Percentiles rank a stretch among this genome's conserved stretches.
Conservation (phyloP, 1,140 invertebrate genomes). For the Tribolium madens region DNA sequence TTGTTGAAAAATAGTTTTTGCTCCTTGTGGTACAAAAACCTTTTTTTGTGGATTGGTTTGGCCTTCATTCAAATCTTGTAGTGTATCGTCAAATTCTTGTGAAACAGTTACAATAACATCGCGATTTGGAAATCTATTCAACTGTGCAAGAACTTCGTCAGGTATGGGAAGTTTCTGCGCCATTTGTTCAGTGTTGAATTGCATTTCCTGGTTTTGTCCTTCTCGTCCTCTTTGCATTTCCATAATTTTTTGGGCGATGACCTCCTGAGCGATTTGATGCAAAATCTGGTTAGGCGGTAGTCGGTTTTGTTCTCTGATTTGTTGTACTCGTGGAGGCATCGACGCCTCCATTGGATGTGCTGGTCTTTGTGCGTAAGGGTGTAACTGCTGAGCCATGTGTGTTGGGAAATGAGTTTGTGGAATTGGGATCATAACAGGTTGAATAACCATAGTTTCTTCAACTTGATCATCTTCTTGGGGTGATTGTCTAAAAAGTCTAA, state of each 20-base stretch:
- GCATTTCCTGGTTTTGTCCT: slow-evolving; percentile 44
- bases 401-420: slow-evolving; percentile 60
- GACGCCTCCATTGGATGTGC: slow-evolving; percentile 62
- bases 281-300: slow-evolving; percentile 61
- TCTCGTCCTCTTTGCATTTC: slow-evolving; percentile 58
- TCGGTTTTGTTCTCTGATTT: slow-evolving; percentile 47
- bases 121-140: slow-evolving; percentile 66
- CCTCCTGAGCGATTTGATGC: slow-evolving; percentile 64
- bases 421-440: slow-evolving; percentile 64
- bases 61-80: slow-evolving; percentile 53
- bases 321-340: slow-evolving; percentile 55
- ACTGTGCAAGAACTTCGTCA: slow-evolving; percentile 71
- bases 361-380: slow-evolving; percentile 42
- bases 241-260: slow-evolving; percentile 63
- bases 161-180: slow-evolving; percentile 69
- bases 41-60: slow-evolving; percentile 30
- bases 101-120: slow-evolving; percentile 62
- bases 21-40: too few relatives aligned
- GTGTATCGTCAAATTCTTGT: slow-evolving; percentile 59
- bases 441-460: slow-evolving; percentile 64
- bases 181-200: slow-evolving; percentile 54
- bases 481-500: slow-evolving; percentile 13
- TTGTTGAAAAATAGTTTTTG: slow-evolving; percentile 34
- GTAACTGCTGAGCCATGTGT: slow-evolving; percentile 61
- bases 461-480: slow-evolving; percentile 54